Evolutionary conservation across 1,140 invertebrate species (phyloP), one percentile per base, ranked within the genome.

Genomic region (Lepidurus packardi): DNA sequence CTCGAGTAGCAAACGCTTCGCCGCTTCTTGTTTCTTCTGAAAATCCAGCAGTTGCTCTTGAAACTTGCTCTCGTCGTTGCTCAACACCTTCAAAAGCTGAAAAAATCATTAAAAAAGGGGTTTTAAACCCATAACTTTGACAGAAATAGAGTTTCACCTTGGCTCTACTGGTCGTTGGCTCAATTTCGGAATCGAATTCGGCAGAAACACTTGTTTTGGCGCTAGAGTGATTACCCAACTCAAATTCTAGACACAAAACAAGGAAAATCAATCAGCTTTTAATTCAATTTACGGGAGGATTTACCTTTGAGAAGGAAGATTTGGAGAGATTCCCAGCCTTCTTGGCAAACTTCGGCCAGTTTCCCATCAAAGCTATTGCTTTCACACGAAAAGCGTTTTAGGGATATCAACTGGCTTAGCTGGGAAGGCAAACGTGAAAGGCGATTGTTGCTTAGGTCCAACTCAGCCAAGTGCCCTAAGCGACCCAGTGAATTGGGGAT

Each of bases 11-110:
- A 45, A 43, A 34, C 74, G 78, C 41, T 74, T 42, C 10, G 25
- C 42, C 21, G 24, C 73, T 78, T 78, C 78, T 34, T 78, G 73
- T 44, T 78, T 73, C 9, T 74, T 73, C 44, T 78, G 78, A 24
- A 78, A 25, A 13, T 78, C 73, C 41, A 21, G 41, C 8, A 78
- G 73, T 45, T 75, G 73, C 41, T 24, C 45, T 34, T 78, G 73
- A 73, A 78, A 25, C 45, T 34, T 74, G 34, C 45, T 78, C 45
- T 78, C 73, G 41, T 44, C 45, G 11, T 78, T 45, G 16, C 73
- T 74, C 21, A 78, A 41, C 10, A 74, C 53, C 13, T 47, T 74
- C 6, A 78, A 34, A 7, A 78, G 43, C 78, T 78, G 53, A n/a
- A 73, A n/a, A 21, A 44, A 77, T 53, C 5, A n/a, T 11, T 7